Conservation (phyloP, 1,140 invertebrate genomes). For the Zaprionus ghesquierei region DNA sequence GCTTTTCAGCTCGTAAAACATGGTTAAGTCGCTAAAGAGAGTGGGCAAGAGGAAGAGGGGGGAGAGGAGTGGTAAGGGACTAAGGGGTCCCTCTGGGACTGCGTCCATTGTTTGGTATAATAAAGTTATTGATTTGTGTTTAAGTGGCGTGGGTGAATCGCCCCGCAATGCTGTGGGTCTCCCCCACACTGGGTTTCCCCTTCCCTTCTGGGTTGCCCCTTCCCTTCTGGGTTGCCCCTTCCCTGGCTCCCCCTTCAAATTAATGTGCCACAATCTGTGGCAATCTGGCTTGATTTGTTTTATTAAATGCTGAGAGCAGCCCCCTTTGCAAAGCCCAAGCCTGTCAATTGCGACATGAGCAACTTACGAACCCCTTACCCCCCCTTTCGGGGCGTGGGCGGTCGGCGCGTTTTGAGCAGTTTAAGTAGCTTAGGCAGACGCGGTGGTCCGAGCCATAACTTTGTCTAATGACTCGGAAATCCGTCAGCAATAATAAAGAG, state of each 20-base stretch:
- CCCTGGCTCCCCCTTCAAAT: conserved; percentile 5
- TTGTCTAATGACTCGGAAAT: conserved; percentile 82
- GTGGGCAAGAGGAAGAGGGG: background rate
- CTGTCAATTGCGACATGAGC: conserved; percentile 76
- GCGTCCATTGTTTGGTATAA: conserved; percentile 48
- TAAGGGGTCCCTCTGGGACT: background rate
- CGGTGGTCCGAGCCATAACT: conserved; percentile 80
- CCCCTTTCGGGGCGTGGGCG: conserved; percentile 25
- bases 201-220: background rate
- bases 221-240: background rate
- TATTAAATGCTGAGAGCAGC: conserved; percentile 69
- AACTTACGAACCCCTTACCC: conserved; percentile 39
- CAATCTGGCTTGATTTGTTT: conserved; percentile 61
- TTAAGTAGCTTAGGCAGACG: conserved; percentile 81
- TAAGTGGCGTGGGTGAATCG: conserved; percentile 70
- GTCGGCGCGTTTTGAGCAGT: conserved; percentile 49
- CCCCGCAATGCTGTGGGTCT: conserved; percentile 40
- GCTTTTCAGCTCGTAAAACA: conserved; percentile 79
- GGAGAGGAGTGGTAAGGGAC: background rate
- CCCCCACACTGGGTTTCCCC: too few species aligned
- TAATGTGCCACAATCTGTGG: conserved; percentile 54
- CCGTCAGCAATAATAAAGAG: conserved; percentile 80
- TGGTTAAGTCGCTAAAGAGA: conserved; percentile 22
- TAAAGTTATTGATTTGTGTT: conserved; percentile 81
- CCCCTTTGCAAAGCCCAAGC: conserved; percentile 49